phyloP scores from a whole-genome alignment of 2,888 invertebrate species.

The Notocelia uddmanniana region DNA sequence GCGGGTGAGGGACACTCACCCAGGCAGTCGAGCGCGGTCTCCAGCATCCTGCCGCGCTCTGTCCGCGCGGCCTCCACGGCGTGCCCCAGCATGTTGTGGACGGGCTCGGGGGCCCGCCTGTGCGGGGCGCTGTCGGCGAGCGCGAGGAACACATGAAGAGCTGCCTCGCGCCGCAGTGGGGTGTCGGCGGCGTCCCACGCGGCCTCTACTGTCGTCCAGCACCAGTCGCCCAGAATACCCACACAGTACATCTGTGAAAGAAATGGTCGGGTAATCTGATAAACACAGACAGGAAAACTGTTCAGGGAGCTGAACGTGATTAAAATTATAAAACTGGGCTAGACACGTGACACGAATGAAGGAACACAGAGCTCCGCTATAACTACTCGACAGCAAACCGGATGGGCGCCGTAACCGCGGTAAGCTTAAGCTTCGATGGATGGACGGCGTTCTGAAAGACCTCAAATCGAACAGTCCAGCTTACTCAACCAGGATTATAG shows the following conservation, averaged over 20 bases:
- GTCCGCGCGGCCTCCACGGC: constrained; percentile 61
- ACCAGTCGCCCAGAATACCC: constrained; percentile 90
- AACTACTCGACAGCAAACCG: too few relatives aligned
- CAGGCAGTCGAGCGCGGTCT: constrained; percentile 91
- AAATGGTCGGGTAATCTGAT: too few relatives aligned
- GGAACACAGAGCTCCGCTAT: too few relatives aligned
- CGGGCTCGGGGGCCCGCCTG: constrained; percentile 75
- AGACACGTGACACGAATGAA: too few relatives aligned
- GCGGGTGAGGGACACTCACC: constrained; percentile 69
- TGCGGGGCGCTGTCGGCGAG: constrained; percentile 81
- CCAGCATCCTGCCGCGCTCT: constrained; percentile 83
- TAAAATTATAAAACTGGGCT: too few relatives aligned
- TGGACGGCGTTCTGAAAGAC: too few relatives aligned
- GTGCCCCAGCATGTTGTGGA: constrained; percentile 66
- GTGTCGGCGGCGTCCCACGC: constrained; percentile 87
- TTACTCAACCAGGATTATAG: too few relatives aligned
- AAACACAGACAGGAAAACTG: too few relatives aligned
- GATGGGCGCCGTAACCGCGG: too few relatives aligned
- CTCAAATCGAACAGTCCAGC: too few relatives aligned
- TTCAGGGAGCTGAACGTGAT: too few relatives aligned
- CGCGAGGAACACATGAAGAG: constrained; percentile 83
- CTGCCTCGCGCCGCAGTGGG: constrained; percentile 82
- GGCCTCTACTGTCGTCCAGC: constrained; percentile 89
- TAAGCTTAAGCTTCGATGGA: too few relatives aligned
- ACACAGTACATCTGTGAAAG: constrained; percentile 92